These are phyloP conservation scores for Triops longicaudatus DNA, from an alignment of 1,140 invertebrate genomes.

Conservation along the genomic window DNA sequence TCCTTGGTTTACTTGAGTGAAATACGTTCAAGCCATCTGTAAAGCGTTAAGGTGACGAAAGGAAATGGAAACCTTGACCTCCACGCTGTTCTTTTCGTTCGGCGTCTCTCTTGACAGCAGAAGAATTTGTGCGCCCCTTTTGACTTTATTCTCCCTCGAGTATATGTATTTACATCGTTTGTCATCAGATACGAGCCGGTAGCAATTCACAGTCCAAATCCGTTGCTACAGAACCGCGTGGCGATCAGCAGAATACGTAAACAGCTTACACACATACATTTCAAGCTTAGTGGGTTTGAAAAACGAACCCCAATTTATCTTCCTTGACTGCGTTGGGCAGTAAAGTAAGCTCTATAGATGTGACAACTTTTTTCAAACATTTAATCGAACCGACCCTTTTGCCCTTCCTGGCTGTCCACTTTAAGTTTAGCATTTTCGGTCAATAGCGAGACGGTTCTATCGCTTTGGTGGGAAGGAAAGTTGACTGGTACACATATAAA, in stretches of 20 bases:
- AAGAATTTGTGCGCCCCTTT: too few species aligned
- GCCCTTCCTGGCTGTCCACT: too few species aligned
- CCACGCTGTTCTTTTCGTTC: too few species aligned
- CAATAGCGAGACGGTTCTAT: neutral
- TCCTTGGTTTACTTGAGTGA: too few species aligned
- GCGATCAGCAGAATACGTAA: neutral
- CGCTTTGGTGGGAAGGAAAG: neutral
- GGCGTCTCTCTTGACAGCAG: too few species aligned
- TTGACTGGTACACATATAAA: neutral
- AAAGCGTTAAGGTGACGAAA: too few species aligned
- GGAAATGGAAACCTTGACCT: too few species aligned
- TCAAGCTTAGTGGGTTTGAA: neutral
- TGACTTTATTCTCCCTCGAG: too few species aligned
- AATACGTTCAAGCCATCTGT: too few species aligned
- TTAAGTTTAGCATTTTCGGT: neutral
- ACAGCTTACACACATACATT: neutral
- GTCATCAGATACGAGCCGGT: too few species aligned
- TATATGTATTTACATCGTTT: too few species aligned
- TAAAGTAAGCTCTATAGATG: neutral
- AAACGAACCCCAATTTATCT: neutral
- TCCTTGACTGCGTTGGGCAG: neutral
- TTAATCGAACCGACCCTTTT: neutral
- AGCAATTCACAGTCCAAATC: too few species aligned
- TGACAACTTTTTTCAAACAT: neutral
- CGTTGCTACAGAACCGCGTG: neutral